Conservation (phyloP, 2,888 invertebrate genomes). For the Lomographa bimaculata region DNA sequence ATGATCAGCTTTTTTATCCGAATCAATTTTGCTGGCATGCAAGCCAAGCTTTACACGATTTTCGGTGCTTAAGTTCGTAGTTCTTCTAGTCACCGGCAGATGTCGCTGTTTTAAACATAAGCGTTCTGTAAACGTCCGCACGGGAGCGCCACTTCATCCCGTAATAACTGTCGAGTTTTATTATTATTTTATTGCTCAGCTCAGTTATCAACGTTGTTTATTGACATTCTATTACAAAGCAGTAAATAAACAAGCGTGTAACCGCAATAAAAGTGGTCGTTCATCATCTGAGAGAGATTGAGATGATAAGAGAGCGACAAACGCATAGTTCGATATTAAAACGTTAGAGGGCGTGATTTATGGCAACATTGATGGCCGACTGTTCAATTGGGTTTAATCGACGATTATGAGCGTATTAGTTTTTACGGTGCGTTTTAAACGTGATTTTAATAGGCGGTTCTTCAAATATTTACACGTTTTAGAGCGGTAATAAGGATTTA, state of each 20-base stretch:
- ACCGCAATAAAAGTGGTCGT: slow-evolving; percentile 69
- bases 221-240: slow-evolving; percentile 70
- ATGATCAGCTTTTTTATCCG: slow-evolving; percentile 18
- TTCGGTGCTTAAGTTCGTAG: slow-evolving; percentile 31
- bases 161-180: slow-evolving; percentile 56
- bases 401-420: slow-evolving; percentile 67
- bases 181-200: slow-evolving; percentile 62
- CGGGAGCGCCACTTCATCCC: slow-evolving; percentile 47
- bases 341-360: slow-evolving; percentile 74
- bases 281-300: slow-evolving; percentile 67
- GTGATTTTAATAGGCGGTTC: slow-evolving; percentile 64
- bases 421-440: slow-evolving; percentile 68
- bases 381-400: slow-evolving; percentile 65
- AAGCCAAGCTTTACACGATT: slow-evolving; percentile 21
- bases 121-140: slow-evolving; percentile 37
- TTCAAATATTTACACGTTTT: slow-evolving; percentile 66
- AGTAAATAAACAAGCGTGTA: slow-evolving; percentile 70
- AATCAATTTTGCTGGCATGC: slow-evolving; percentile 19
- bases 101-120: slow-evolving; percentile 51
- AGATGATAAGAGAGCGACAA: slow-evolving; percentile 65
- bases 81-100: slow-evolving; percentile 60
- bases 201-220: slow-evolving; percentile 65
- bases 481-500: slow-evolving; percentile 49
- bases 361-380: slow-evolving; percentile 59
- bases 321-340: slow-evolving; percentile 55